Base-by-base conservation (phyloP, 2,113 vertebrate species). In the Menidia beryllina region DNA sequence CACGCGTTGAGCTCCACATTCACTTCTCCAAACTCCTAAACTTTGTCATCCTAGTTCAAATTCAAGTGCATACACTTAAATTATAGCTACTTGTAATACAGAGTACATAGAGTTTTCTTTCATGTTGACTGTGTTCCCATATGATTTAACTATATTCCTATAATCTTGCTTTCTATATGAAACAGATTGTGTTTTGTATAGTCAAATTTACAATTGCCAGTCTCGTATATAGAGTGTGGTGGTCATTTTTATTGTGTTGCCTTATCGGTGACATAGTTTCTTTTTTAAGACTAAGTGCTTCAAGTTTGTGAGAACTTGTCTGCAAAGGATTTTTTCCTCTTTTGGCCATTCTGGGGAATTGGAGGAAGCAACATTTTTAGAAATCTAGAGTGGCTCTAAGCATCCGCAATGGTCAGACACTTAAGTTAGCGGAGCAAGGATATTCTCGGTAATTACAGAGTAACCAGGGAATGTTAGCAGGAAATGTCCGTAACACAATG, bases 381-480 rank as follows among this genome's bases (percentile, higher is more conserved):
- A 79, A 78, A 77, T 86, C 82, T 85, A 71, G 63, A 89, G 79
- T 82, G 87, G 58, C 69, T 80, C 41, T 84, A 78, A 84, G 71
- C 82, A 66, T 84, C 49, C 19, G n/a, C 71, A 65, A 60, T 77
- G 74, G 47, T 53, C 65, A 73, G 79, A 66, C 53, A 62, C 76
- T 64, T 68, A 81, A 69, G 59, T 61, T 61, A 62, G 76, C 41
- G 74, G 72, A 67, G 69, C 23, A 7, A 72, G 72, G 71, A 68
- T 90, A 93, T 93, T 93, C 90, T 81, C 65, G 84, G 88, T 73
- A 87, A 90, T 92, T 86, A 90, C 91, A 85, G 65, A 82, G 83
- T 64, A 74, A 68, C 75, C 66, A 74, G 82, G 77, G 82, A 87
- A 92, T 88, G 89, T 80, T 75, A 57, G 70, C 88, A 90, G 91